Conservation (phyloP, 2,797 vertebrate species). For the Coregonus suidteri region DNA sequence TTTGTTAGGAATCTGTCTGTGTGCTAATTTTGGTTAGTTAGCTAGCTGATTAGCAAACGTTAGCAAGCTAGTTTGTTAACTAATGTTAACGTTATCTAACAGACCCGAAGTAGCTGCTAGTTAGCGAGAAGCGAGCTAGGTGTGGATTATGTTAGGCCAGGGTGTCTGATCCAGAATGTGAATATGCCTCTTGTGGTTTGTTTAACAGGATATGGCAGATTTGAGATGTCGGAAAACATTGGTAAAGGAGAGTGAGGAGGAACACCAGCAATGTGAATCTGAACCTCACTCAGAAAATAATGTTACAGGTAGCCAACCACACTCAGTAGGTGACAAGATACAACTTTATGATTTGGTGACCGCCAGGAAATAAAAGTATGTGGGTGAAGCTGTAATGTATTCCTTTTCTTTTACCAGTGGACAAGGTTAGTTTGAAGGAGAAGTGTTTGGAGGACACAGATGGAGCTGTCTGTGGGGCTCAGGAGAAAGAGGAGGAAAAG, state of each 20-base stretch:
- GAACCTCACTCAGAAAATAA: neutral
- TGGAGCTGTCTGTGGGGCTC: neutral
- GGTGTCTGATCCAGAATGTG: neutral
- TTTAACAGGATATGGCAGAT: conserved; percentile 61
- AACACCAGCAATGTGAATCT: neutral
- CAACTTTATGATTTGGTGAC: neutral
- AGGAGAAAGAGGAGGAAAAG: conserved; percentile 18
- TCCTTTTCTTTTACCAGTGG: neutral
- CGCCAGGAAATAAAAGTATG: neutral
- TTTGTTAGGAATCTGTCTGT: too few species aligned
- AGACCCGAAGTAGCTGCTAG: too few species aligned
- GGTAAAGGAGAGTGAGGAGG: conserved; percentile 27
- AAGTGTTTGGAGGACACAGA: conserved; percentile 2
- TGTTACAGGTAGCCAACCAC: conserved; percentile 43
- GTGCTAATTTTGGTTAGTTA: too few species aligned
- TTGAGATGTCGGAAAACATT: conserved; percentile 57
- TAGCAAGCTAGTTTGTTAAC: too few species aligned
- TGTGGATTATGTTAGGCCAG: neutral
- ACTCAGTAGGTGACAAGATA: conserved; percentile 19
- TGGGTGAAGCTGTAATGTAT: neutral
- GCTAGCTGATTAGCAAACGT: too few species aligned
- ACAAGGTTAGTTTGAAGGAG: neutral
- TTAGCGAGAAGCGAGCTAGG: too few species aligned
- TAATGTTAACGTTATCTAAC: too few species aligned
- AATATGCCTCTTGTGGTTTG: neutral